These are phyloP conservation scores for Bugula neritina DNA, from an alignment of 2,888 invertebrate species.

Conservation along the genomic window DNA sequence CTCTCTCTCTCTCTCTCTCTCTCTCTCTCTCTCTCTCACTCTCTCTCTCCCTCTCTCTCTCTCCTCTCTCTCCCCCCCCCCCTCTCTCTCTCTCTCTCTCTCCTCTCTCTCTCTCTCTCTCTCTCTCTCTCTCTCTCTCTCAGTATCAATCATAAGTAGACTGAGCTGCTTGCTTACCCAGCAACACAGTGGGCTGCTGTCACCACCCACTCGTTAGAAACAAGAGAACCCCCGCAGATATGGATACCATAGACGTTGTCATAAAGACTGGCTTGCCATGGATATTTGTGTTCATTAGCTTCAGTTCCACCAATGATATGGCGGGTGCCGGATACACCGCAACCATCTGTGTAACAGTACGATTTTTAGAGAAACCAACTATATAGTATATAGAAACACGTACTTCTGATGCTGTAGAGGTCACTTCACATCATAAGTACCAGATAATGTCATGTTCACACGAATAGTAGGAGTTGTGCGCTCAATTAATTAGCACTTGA, in stretches of 20 bases:
- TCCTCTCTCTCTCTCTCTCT: constrained; percentile 13
- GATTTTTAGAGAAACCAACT: no score
- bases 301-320: constrained; percentile 33
- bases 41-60: no score
- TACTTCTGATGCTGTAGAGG: no score
- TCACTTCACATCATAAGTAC: no score
- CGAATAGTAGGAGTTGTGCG: no score
- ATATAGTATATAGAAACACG: no score
- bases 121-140: no score
- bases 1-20: constrained; percentile 9
- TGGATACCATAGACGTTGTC: constrained; percentile 30
- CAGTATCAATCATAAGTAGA: neutral
- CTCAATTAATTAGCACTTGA: no score
- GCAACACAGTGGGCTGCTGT: constrained; percentile 38
- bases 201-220: constrained; percentile 33
- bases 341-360: no score
- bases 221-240: constrained; percentile 36
- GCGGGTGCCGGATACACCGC: neutral
- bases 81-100: constrained; percentile 5
- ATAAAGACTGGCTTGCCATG: constrained; percentile 36
- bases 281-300: constrained; percentile 35
- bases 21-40: constrained; percentile 5
- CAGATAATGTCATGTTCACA: no score
- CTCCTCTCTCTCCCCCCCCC: no score
- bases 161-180: constrained; percentile 31